Conservation (phyloP, 2,888 invertebrate genomes). For the Theodoxus fluviatilis region DNA sequence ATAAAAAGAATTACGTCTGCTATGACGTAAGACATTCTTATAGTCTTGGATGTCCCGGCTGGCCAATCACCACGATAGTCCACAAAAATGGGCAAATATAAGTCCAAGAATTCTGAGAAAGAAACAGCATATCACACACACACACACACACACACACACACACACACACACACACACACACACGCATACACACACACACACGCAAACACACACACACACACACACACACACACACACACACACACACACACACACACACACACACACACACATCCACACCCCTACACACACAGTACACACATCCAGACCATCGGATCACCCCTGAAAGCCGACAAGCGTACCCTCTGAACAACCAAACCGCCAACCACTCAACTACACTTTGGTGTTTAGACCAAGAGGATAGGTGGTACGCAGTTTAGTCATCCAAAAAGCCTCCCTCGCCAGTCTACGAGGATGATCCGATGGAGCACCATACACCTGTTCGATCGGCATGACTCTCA, state of each 20-base stretch:
- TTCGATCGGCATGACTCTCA: too few species aligned
- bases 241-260: background rate
- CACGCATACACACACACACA: background rate
- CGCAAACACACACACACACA: background rate
- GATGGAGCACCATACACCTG: too few species aligned
- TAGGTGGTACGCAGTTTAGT: too few species aligned
- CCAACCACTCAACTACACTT: too few species aligned
- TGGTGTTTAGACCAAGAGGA: too few species aligned
- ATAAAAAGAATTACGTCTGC: too few species aligned
- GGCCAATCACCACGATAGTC: background rate
- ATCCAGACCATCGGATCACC: too few species aligned
- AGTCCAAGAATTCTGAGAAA: background rate
- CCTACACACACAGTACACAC: constrained; percentile 7
- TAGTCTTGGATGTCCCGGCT: too few species aligned
- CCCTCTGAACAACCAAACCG: too few species aligned
- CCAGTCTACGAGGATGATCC: too few species aligned
- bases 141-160: background rate
- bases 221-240: background rate
- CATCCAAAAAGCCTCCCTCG: background rate
- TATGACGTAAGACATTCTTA: too few species aligned
- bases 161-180: background rate
- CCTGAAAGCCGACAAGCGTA: too few species aligned
- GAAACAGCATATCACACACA: background rate
- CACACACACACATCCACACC: background rate
- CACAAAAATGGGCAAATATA: background rate